A percentile compares a stretch with the other conserved stretches of the same genome.
phyloP scores from a whole-genome alignment of 2,113 vertebrate species.

The Nothoprocta perdicaria region DNA sequence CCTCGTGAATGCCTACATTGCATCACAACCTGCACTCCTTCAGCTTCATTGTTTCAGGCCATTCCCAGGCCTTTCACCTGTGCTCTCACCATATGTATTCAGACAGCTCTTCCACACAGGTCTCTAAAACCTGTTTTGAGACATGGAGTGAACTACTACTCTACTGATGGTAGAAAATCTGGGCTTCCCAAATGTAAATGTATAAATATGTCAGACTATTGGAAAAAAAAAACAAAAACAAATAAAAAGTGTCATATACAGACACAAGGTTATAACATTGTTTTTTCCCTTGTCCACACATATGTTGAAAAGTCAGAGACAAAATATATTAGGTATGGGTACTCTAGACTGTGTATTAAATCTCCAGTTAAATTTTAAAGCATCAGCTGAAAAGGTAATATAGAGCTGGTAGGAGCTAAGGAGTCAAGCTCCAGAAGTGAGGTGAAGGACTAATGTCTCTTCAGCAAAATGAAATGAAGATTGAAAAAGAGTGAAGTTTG shows the following conservation, averaged over 20 bases:
- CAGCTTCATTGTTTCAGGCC: background rate
- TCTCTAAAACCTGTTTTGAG: background rate
- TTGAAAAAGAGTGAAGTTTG: background rate
- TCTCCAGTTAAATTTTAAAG: background rate
- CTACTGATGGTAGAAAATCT: background rate
- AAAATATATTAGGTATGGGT: rapidly evolving
- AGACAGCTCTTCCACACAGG: background rate
- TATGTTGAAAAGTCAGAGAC: background rate
- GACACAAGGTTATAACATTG: background rate
- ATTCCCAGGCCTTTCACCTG: background rate
- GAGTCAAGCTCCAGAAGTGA: background rate
- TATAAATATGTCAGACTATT: background rate
- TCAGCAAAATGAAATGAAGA: background rate
- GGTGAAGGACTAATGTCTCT: background rate
- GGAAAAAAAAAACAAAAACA: background rate
- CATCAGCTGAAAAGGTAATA: background rate
- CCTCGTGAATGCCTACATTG: background rate
- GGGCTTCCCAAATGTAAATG: background rate
- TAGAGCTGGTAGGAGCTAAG: background rate
- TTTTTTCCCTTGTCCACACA: background rate
- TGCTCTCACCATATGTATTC: background rate
- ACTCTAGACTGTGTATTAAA: background rate
- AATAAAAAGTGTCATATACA: no score
- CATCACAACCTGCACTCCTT: background rate
- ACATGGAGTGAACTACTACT: background rate